Base-by-base conservation (phyloP, 2,888 invertebrate species). In the Drosophila algonquin region DNA sequence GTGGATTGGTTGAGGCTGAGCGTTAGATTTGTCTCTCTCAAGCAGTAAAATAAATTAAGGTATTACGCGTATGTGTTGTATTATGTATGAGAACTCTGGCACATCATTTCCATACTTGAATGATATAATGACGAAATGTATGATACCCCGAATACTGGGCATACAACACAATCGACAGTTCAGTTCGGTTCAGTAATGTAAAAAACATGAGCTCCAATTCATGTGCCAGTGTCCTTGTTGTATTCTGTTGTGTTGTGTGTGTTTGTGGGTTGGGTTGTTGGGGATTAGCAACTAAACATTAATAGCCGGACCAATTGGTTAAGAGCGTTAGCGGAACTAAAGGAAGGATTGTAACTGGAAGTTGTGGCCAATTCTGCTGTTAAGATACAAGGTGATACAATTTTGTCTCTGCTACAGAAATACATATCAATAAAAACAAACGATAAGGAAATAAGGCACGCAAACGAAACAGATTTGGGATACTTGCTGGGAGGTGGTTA, bases 301-400 rank as follows among this genome's bases (percentile, higher is more conserved):
- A 75, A 73, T 81, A 80, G 83, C 73, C 60, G 53, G 68, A 65
- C 79, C 75, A 83, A 83, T 79, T 68, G 63, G 58, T 81, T 74
- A 63, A 64, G 63, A 50, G 63, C 71, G 48, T 71, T 73, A 74
- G 64, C 63, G 63, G 35, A 67, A 75, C 65, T 61, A 63, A 77
- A 62, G 18, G 68, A 47, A 54, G 62, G 54, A 56, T 56, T 50
- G 27, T 48, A 44, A 27, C 18, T 48, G 50, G 53, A 54, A 45
- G 46, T 46, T 52, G 45, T 51, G 44, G 74, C 68, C 73, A 69
- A 56, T 55, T 59, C 61, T 65, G 47, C 44, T 65, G 53, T 61
- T 71, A 61, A 73, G 60, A 24, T 24, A 24, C 24, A 24, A 61
- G 53, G 77, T 75, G 75, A 71, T 53, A 35, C 6, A 63, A 74